Conservation (phyloP, 1,140 invertebrate species). For the Drosophila rufa region DNA sequence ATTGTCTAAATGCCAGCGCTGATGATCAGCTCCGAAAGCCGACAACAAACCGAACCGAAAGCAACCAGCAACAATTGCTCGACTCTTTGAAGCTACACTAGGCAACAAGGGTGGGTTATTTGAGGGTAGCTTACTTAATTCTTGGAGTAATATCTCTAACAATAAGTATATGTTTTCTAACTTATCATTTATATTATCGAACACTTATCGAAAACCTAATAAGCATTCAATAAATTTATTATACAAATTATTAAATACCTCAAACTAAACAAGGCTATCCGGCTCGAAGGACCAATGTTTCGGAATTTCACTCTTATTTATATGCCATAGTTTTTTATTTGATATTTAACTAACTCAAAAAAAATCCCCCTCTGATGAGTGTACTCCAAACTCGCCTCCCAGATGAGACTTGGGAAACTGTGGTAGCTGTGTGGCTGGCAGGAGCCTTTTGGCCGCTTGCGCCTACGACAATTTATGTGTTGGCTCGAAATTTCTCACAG, state of each 20-base stretch:
- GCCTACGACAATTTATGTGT: slow-evolving; percentile 82
- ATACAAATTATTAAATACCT: too few species aligned
- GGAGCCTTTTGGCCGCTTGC: slow-evolving; percentile 50
- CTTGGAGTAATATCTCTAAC: too few species aligned
- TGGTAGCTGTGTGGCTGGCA: slow-evolving; percentile 42
- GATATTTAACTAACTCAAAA: background rate
- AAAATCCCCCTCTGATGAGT: slow-evolving; percentile 28
- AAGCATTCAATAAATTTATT: too few species aligned
- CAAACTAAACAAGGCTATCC: too few species aligned
- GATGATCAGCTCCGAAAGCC: slow-evolving; percentile 62
- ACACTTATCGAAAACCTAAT: too few species aligned
- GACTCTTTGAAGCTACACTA: slow-evolving; percentile 24
- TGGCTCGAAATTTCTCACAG: slow-evolving; percentile 81
- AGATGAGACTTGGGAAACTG: slow-evolving; percentile 34
- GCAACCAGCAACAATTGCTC: slow-evolving; percentile 44
- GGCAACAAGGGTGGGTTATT: slow-evolving; percentile 2
- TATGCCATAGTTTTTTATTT: too few species aligned
- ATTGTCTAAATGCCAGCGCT: slow-evolving; percentile 83
- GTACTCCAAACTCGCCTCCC: slow-evolving; percentile 22
- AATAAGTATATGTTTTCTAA: too few species aligned
- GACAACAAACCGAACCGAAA: slow-evolving; percentile 37
- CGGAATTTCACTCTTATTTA: too few species aligned
- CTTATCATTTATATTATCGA: too few species aligned
- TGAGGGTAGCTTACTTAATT: background rate
- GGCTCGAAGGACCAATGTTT: too few species aligned